These are phyloP conservation scores for Numida meleagris DNA, from an alignment of 2,113 vertebrate species.

Conservation along the genomic window DNA sequence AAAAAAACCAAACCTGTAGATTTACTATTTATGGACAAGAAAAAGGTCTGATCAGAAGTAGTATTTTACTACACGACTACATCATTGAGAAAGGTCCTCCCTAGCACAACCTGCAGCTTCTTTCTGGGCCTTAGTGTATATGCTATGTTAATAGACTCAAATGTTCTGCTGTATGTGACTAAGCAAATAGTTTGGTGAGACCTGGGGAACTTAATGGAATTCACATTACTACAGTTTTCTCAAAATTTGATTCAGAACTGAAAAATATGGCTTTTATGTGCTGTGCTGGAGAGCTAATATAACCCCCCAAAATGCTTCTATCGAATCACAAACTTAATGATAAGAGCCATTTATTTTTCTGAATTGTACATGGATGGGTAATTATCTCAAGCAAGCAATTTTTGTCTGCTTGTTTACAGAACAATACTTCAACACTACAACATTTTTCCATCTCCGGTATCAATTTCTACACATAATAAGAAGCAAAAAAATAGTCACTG, in stretches of 20 bases:
- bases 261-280: background rate
- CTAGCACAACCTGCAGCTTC: background rate
- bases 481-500: constrained; percentile 43
- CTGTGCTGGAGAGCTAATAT: background rate
- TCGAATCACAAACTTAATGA: constrained; percentile 45
- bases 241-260: constrained; percentile 3
- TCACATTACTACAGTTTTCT: background rate
- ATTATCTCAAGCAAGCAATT: constrained; percentile 57
- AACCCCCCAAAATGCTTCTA: background rate
- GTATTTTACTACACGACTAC: background rate
- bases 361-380: constrained; percentile 52
- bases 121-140: background rate
- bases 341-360: constrained; percentile 49
- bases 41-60: background rate
- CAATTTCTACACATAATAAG: constrained; percentile 53
- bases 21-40: background rate
- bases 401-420: constrained; percentile 30
- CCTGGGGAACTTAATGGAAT: background rate
- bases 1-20: background rate
- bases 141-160: background rate
- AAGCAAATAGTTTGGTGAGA: background rate
- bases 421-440: constrained; percentile 11
- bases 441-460: constrained; percentile 40
- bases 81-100: background rate
- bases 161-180: background rate